Evolutionary conservation across 1,140 invertebrate species (phyloP), one percentile per base, ranked within the genome.

Genomic region (Vanessa atalanta): DNA sequence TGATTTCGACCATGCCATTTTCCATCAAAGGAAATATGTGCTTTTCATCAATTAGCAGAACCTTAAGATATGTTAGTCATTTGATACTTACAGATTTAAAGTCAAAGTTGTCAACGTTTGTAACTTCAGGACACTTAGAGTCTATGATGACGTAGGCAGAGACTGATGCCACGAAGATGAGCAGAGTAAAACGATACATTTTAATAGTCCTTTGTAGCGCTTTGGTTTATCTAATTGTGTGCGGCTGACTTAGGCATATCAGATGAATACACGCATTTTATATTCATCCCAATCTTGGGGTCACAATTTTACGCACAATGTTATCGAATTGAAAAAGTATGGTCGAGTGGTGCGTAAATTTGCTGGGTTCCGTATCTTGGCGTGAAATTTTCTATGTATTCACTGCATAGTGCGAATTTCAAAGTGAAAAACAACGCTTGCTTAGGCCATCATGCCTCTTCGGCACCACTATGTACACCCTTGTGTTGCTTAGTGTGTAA

Each of bases 81-180:
- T 26, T 11, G n/a, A 37, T 50, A 66, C 47, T 66, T n/a, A 66
- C 65, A 31, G n/a, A 13, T 3, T n/a, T 26, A 20, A 53, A n/a
- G 3, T 66, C 14, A 23, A 66, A 66, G 23, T 70, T 70, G 26
- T 70, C 53, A 0, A 23, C 63, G 20, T 16, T 7, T 65, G 47
- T 65, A 5, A 65, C 63, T 14, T 65, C 47, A 37, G 63, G 63
- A 13, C 63, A 65, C 20, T 16, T 20, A 5, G 48, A 51, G 48
- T 51, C 48, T 1, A 51, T 1, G 48, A 51, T 51, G 48, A 51
- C 48, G 48, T 65, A 43, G 43, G 63, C 43, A 5, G 43, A 47
- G 16, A 65, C 63, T 47, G 63, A 65, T 12, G 63, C 63, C 47
- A 65, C 15, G 63, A 65, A n/a, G 14, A 37, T 37, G 16, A 65